A percentile compares a stretch with the other conserved stretches of the same genome.
Evolutionary conservation across 2,797 vertebrate genomes (phyloP).

Genomic region (Lycodopsis pacificus): DNA sequence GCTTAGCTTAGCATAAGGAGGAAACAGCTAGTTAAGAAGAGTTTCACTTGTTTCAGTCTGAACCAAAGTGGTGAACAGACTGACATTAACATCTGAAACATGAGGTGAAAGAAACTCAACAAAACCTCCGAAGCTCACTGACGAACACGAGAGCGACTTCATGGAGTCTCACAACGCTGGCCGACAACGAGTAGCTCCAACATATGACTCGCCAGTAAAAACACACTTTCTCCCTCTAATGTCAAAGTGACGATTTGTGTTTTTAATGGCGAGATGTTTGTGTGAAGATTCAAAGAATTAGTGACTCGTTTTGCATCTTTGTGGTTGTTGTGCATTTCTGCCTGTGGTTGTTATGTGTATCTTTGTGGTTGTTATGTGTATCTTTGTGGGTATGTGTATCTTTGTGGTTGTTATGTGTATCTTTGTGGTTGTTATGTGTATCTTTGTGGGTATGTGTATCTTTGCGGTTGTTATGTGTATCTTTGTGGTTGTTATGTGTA

Average conservation of each 20-base stretch:
- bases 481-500: not conserved
- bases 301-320: not conserved
- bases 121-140: not conserved
- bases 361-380: not conserved
- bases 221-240: not conserved
- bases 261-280: not conserved
- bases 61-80: not conserved
- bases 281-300: too few species aligned
- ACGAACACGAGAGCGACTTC: not conserved
- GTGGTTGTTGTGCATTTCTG: not conserved
- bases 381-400: too few species aligned
- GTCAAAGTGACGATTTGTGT: too few species aligned
- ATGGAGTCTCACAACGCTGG: not conserved
- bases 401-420: not conserved
- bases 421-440: not conserved
- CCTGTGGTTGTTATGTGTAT: not conserved
- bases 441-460: not conserved
- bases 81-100: not conserved
- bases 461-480: not conserved
- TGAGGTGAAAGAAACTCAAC: not conserved
- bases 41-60: not conserved
- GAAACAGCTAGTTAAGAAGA: too few species aligned
- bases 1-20: conserved; percentile 6
- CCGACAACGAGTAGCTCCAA: too few species aligned
- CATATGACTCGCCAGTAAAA: too few species aligned